Evolutionary conservation across 35 echinoderm and acorn worm genomes (phyloP), one percentile per base, ranked within the genome.

Genomic region (Patiria miniata): DNA sequence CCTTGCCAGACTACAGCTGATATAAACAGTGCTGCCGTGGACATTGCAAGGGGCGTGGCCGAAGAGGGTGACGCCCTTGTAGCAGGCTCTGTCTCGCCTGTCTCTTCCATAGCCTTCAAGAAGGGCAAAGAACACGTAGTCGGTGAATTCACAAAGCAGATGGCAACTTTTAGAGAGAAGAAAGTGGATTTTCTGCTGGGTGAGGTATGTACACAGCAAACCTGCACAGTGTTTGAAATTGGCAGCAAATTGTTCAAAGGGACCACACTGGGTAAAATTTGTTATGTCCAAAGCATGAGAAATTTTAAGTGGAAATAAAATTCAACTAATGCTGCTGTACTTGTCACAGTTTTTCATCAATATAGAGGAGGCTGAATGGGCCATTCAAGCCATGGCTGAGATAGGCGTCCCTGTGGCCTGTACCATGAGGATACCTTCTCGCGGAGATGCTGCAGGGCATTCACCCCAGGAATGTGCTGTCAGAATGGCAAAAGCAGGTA

Each of bases 401-500:
- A 37, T 39, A 14, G 60, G 52, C 3, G 14, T 91, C 7, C 88
- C 93, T 21, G 61, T 91, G 10, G 93, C 93, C 10, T 86, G 77
- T 44, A 91, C 89, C 55, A 91, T 87, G 89, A 57, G 88, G 39
- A 77, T 95, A 28, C 50, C 88, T 39, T 22, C 36, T 0, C 38
- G n/a, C 2, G 93, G 93, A 38, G 93, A 95, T 39, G 8, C 12
- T 22, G 33, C 8, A 16, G 93, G 88, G 6, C 79, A 87, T 17
- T 77, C 53, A 42, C 32, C 79, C 1, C 88, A 39, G 76, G 89
- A 91, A 1, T 91, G 83, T 3, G 89, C 93, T 26, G 77, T 95
- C 18, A 40, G 93, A 47, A 95, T 95, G 93, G 93, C 89, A 16
- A 95, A 91, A 59, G 93, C 93, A 87, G 93, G 93, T 95, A 68